Percentiles rank a stretch among this genome's conserved stretches.
phyloP scores from a whole-genome alignment of 2,888 invertebrate genomes.

The Lingula anatina region DNA sequence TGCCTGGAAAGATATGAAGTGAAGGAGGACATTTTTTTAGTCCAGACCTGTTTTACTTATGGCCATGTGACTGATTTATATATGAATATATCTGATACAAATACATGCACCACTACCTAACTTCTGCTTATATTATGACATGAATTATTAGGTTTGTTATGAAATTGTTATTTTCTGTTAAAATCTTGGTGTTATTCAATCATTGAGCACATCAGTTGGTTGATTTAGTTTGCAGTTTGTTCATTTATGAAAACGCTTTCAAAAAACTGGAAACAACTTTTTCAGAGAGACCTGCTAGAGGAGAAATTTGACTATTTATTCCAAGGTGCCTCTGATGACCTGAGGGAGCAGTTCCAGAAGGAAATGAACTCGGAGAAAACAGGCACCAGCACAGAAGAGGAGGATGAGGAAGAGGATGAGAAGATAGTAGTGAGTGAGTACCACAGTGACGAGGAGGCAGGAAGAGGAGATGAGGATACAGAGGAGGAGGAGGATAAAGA shows the following conservation, averaged over 20 bases:
- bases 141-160: too few species aligned
- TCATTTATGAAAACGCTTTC: not conserved
- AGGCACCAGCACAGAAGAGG: conserved; percentile 8
- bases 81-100: too few species aligned
- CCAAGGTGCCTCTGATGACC: conserved; percentile 29
- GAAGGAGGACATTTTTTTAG: too few species aligned
- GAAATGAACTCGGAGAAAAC: conserved; percentile 20
- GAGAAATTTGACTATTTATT: conserved; percentile 41
- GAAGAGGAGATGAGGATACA: conserved; percentile 10
- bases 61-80: too few species aligned
- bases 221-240: too few species aligned
- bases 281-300: conserved; percentile 27
- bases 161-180: too few species aligned
- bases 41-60: too few species aligned
- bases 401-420: conserved; percentile 23
- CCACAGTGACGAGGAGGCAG: conserved; percentile 37
- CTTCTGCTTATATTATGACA: too few species aligned
- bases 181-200: not conserved
- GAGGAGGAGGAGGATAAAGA: conserved; percentile 24
- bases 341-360: conserved; percentile 33
- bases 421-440: conserved; percentile 38
- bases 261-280: too few species aligned
- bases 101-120: too few species aligned
- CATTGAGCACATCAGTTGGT: too few species aligned
- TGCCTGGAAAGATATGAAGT: too few species aligned